phyloP scores from a whole-genome alignment of 1,140 invertebrate genomes.

The Drosophila cardini region DNA sequence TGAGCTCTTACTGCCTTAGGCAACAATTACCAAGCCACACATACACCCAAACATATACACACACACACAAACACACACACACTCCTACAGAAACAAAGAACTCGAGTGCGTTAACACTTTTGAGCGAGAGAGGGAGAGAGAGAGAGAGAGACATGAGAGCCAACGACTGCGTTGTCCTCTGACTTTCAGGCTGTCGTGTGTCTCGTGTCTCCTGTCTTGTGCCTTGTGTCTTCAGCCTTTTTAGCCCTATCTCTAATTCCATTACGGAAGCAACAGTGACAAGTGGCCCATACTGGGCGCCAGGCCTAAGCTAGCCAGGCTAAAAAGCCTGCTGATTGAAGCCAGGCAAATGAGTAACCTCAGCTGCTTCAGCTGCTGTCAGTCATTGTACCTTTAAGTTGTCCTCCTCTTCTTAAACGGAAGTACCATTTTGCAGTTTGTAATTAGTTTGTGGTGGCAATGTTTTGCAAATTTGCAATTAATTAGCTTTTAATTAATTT shows the following conservation, averaged over 20 bases:
- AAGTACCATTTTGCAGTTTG: constrained; percentile 23
- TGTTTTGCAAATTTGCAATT: constrained; percentile 72
- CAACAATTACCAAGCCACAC: constrained; percentile 51
- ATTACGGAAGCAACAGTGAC: constrained; percentile 83
- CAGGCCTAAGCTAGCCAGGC: constrained; percentile 26
- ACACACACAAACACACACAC: not conserved
- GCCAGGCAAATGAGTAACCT: constrained; percentile 22
- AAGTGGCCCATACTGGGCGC: constrained; percentile 65
- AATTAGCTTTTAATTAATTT: constrained; percentile 81
- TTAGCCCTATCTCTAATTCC: constrained; percentile 63
- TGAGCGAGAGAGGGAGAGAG: constrained; percentile 49
- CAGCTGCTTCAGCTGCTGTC: constrained; percentile 29
- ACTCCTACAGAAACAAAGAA: constrained; percentile 47
- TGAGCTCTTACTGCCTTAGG: constrained; percentile 48
- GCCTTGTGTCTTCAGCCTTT: not conserved
- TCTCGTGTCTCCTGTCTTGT: not conserved
- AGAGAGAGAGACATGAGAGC: constrained; percentile 43
- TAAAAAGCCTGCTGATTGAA: constrained; percentile 66
- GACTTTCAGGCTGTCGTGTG: constrained; percentile 4
- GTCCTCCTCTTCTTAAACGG: not conserved
- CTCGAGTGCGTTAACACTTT: constrained; percentile 81
- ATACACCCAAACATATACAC: constrained; percentile 16
- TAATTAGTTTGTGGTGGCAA: constrained; percentile 51
- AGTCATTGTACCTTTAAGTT: constrained; percentile 61
- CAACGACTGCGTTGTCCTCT: constrained; percentile 39